Conservation (phyloP, 2,113 vertebrate species). For the Cavia aperea region DNA sequence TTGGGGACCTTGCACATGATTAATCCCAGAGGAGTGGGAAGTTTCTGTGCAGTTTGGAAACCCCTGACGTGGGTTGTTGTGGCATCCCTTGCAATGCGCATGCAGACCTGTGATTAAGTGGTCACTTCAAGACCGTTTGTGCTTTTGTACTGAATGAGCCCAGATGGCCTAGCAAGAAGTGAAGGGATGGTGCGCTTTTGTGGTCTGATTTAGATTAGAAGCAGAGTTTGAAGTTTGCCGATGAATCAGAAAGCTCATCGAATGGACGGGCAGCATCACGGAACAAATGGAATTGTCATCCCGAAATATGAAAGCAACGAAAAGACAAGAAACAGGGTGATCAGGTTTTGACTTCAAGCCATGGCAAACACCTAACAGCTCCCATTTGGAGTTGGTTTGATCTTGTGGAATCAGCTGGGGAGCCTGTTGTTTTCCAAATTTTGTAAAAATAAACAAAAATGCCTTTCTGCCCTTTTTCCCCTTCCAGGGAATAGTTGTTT, state of each 20-base stretch:
- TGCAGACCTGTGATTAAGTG: not conserved
- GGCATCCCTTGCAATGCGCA: not conserved
- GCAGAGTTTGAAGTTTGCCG: slow-evolving; percentile 24
- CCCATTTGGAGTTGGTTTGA: slow-evolving; percentile 60
- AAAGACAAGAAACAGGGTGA: slow-evolving; percentile 41
- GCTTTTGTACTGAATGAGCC: not conserved
- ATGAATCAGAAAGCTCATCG: slow-evolving; percentile 32
- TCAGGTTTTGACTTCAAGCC: not conserved
- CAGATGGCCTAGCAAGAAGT: not conserved
- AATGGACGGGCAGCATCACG: slow-evolving; percentile 24
- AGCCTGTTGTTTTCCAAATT: slow-evolving; percentile 40
- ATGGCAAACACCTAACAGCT: slow-evolving; percentile 43
- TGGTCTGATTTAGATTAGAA: slow-evolving; percentile 51
- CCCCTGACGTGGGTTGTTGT: not conserved
- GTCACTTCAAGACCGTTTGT: not conserved
- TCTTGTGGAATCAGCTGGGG: slow-evolving; percentile 47
- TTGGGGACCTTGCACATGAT: not conserved
- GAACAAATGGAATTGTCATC: slow-evolving; percentile 38
- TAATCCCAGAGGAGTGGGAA: not conserved
- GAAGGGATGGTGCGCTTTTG: not conserved
- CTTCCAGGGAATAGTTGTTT: slow-evolving; percentile 48
- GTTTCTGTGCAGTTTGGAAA: not conserved
- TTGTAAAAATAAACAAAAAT: slow-evolving; percentile 65
- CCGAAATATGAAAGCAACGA: slow-evolving; percentile 13
- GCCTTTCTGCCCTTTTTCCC: slow-evolving; percentile 43